Percentiles rank a stretch among this genome's conserved stretches.
These are phyloP conservation scores for Drosophila repleta DNA, from an alignment of 1,140 invertebrate species.

Conservation along the genomic window DNA sequence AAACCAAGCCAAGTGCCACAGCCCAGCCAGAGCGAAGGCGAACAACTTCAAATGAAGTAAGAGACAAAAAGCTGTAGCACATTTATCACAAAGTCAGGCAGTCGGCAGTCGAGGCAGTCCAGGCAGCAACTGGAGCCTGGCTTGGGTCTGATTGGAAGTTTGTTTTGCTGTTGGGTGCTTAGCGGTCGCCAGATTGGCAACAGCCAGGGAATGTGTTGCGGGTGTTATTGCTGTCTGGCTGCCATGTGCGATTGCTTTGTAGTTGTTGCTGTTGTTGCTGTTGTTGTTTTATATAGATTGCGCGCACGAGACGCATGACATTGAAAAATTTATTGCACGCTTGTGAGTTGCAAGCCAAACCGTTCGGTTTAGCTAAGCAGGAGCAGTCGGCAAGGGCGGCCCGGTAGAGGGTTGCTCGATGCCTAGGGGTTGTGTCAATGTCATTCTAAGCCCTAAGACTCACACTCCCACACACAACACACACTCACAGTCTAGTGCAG, in stretches of 20 bases:
- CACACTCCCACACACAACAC: neutral
- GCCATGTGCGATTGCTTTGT: constrained; percentile 30
- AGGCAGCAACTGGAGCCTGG: constrained; percentile 40
- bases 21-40: constrained; percentile 24
- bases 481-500: neutral
- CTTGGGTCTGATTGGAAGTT: constrained; percentile 77
- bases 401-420: constrained; percentile 33
- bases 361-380: constrained; percentile 14
- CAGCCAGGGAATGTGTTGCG: constrained; percentile 22
- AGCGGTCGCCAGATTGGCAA: constrained; percentile 61
- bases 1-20: constrained; percentile 1
- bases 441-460: constrained; percentile 40
- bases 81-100: constrained; percentile 77
- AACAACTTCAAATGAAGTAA: constrained; percentile 76
- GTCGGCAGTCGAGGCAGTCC: constrained; percentile 38
- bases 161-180: constrained; percentile 78
- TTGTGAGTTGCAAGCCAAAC: constrained; percentile 69
- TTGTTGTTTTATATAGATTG: constrained; percentile 68
- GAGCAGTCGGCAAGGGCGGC: neutral
- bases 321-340: constrained; percentile 82
- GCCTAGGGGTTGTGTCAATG: constrained; percentile 76
- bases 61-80: constrained; percentile 81
- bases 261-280: constrained; percentile 33
- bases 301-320: constrained; percentile 73
- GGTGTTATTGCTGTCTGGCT: constrained; percentile 9